phyloP scores from a whole-genome alignment of 2,797 vertebrate genomes.

The Sebastes diaconus region DNA sequence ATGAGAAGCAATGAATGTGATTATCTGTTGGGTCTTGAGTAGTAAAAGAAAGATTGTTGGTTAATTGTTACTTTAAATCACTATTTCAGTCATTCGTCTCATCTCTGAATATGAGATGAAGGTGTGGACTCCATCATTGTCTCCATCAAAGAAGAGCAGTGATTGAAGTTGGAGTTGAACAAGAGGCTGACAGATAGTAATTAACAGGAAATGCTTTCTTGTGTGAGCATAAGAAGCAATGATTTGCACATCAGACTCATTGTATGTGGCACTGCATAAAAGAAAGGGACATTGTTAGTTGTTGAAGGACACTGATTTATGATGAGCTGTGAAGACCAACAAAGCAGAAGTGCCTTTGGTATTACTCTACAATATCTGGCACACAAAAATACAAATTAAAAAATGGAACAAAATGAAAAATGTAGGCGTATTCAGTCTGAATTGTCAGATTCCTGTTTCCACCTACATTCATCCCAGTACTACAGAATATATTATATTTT shows the following conservation, averaged over 20 bases:
- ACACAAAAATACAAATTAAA: not conserved
- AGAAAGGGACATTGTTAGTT: not conserved
- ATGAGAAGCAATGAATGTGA: not conserved
- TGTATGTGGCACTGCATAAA: slow-evolving; percentile 1
- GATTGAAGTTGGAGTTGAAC: slow-evolving; percentile 26
- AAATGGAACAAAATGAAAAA: not conserved
- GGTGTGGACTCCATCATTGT: slow-evolving; percentile 10
- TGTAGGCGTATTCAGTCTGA: not conserved
- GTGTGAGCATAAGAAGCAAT: not conserved
- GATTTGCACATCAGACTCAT: slow-evolving; percentile 48
- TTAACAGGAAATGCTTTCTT: slow-evolving; percentile 22
- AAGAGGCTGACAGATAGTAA: slow-evolving; percentile 9
- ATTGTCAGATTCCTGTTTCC: not conserved
- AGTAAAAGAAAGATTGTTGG: not conserved
- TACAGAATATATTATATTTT: slow-evolving; percentile 10
- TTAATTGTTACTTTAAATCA: slow-evolving; percentile 5
- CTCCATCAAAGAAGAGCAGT: not conserved
- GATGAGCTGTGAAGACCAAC: not conserved
- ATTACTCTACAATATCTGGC: not conserved
- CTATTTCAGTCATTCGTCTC: slow-evolving; percentile 1
- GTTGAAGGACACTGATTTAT: not conserved
- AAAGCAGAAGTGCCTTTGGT: not conserved
- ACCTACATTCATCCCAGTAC: not conserved
- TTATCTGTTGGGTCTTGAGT: not conserved
- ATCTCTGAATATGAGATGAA: slow-evolving; percentile 19